phyloP scores from a whole-genome alignment of 2,888 invertebrate species.

The Agelastica alni region DNA sequence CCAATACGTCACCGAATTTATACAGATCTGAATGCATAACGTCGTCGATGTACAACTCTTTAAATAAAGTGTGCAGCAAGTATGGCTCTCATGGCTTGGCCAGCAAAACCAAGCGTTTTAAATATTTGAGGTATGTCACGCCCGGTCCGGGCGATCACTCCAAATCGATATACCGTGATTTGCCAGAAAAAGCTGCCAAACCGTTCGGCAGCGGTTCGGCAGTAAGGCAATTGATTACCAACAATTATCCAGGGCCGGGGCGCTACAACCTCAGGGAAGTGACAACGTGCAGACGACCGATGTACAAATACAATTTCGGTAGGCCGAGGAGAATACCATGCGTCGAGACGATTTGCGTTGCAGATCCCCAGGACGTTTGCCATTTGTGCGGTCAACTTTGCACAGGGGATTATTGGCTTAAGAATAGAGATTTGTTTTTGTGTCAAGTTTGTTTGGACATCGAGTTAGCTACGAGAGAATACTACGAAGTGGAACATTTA shows the following conservation, averaged over 20 bases:
- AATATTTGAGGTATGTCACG: neutral
- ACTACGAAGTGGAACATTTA: neutral
- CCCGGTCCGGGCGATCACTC: neutral
- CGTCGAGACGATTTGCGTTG: neutral
- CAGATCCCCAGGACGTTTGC: neutral
- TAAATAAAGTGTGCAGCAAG: neutral
- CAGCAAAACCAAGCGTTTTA: neutral
- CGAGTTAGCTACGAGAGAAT: neutral
- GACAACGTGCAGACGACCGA: neutral
- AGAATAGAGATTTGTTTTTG: neutral
- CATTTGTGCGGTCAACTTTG: neutral
- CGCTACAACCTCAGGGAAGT: neutral
- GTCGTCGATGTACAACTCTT: neutral
- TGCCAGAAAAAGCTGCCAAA: neutral
- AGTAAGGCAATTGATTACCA: neutral
- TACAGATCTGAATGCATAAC: neutral
- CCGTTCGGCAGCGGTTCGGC: neutral
- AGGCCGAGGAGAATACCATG: neutral
- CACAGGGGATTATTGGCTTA: neutral
- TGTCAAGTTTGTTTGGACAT: neutral
- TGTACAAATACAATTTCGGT: neutral
- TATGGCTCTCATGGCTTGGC: neutral
- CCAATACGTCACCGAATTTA: neutral
- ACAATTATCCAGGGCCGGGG: neutral
- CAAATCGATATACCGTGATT: neutral